Conservation (phyloP, 2,888 invertebrate genomes). For the Dioctria linearis region DNA sequence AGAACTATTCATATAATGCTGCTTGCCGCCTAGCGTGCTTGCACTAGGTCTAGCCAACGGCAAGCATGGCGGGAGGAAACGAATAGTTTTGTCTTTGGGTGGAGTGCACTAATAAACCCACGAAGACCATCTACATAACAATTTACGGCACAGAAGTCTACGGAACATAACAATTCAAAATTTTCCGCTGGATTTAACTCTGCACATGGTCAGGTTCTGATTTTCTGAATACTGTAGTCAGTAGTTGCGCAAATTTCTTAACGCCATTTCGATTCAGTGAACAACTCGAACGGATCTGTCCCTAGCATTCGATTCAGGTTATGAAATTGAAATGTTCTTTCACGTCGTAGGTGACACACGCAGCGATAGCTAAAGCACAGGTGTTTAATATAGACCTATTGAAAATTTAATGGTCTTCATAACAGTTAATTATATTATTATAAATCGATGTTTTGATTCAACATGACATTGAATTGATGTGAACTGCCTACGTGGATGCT, state of each 20-base stretch:
- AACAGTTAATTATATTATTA: conserved; percentile 26
- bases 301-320: conserved; percentile 19
- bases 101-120: conserved; percentile 26
- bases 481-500: background rate
- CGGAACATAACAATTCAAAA: conserved; percentile 31
- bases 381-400: conserved; percentile 10
- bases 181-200: conserved; percentile 25
- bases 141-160: background rate
- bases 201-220: conserved; percentile 25
- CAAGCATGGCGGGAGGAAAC: conserved; percentile 13
- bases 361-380: conserved; percentile 13
- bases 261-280: conserved; percentile 43
- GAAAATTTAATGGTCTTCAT: background rate
- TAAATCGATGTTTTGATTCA: conserved; percentile 22
- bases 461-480: conserved; percentile 9
- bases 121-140: background rate
- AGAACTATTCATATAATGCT: background rate
- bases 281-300: conserved; percentile 42
- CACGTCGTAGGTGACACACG: conserved; percentile 27
- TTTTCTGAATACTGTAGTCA: conserved; percentile 25
- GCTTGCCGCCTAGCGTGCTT: background rate
- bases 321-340: conserved; percentile 47
- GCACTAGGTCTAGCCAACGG: conserved; percentile 5
- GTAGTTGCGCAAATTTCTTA: conserved; percentile 40
- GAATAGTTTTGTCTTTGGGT: conserved; percentile 8